These are phyloP conservation scores for Icerya purchasi DNA, from an alignment of 2,888 invertebrate species.

Conservation along the genomic window DNA sequence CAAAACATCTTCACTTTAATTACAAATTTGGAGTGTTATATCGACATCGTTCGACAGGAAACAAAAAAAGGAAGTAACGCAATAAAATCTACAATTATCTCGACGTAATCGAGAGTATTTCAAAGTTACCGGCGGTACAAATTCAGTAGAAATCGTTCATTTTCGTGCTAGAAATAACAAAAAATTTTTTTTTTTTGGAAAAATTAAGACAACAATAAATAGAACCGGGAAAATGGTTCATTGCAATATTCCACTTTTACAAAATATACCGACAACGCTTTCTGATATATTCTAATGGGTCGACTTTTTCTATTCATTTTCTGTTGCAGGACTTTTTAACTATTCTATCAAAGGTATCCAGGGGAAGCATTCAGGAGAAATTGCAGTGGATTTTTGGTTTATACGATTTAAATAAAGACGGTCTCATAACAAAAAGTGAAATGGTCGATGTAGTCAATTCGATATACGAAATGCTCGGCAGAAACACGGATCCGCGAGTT, in stretches of 20 bases:
- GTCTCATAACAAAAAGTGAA: slow-evolving; percentile 60
- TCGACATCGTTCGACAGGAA: no score
- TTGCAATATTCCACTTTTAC: not conserved
- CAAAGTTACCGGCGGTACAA: no score
- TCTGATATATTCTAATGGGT: not conserved
- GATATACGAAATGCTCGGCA: slow-evolving; percentile 69
- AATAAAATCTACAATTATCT: no score
- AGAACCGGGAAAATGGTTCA: not conserved
- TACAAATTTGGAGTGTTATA: no score
- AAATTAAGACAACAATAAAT: no score
- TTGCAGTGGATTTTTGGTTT: slow-evolving; percentile 71
- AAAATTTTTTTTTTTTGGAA: no score
- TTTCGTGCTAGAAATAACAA: no score
- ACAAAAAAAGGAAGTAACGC: no score
- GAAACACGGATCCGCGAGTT: slow-evolving; percentile 50
- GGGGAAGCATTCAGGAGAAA: slow-evolving; percentile 65
- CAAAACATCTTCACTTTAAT: no score
- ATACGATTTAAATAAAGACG: slow-evolving; percentile 72
- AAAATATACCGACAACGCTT: not conserved
- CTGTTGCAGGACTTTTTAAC: slow-evolving; percentile 53
- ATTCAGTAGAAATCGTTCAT: no score
- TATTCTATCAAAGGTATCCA: slow-evolving; percentile 60
- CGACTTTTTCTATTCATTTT: not conserved
- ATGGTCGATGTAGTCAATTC: slow-evolving; percentile 64
- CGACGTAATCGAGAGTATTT: no score